Evolutionary conservation across 2,888 invertebrate genomes (phyloP).

Genomic region (Eristalinus sepulchralis): DNA sequence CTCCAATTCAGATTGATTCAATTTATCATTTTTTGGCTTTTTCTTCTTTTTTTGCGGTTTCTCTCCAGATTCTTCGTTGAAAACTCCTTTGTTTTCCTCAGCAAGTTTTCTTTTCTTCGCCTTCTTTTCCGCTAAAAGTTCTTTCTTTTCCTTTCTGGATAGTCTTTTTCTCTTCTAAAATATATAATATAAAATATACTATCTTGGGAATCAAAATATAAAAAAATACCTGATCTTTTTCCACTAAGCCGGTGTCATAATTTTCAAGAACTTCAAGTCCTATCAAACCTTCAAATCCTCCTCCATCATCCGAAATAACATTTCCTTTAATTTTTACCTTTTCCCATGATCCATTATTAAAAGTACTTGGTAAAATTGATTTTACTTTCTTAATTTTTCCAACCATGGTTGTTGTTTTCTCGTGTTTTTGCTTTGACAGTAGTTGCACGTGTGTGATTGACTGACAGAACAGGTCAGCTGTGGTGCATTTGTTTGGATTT

Average conservation of each 20-base stretch:
- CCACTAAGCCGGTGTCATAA: slow-evolving; percentile 83
- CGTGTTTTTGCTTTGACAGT: slow-evolving; percentile 12
- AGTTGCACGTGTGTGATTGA: slow-evolving; percentile 20
- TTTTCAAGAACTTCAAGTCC: slow-evolving; percentile 90
- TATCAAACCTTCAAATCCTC: slow-evolving; percentile 85
- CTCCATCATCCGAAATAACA: slow-evolving; percentile 80
- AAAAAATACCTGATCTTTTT: slow-evolving; percentile 78
- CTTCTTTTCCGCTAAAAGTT: slow-evolving; percentile 41
- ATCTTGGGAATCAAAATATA: no score
- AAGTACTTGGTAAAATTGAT: slow-evolving; percentile 12
- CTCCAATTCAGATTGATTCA: slow-evolving; percentile 42
- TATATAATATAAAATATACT: background rate
- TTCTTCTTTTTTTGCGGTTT: slow-evolving; percentile 67
- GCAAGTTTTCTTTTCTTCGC: slow-evolving; percentile 75
- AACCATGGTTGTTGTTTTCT: slow-evolving; percentile 23
- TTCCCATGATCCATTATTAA: slow-evolving; percentile 82
- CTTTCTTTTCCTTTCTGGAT: slow-evolving; percentile 39
- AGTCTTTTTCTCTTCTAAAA: slow-evolving; percentile 36
- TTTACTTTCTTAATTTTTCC: slow-evolving; percentile 11
- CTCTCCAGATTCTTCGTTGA: slow-evolving; percentile 64
- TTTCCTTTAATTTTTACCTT: slow-evolving; percentile 85
- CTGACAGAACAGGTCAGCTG: background rate
- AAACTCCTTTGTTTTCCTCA: slow-evolving; percentile 72
- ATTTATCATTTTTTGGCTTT: slow-evolving; percentile 74
- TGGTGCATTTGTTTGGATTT: background rate